Evolutionary conservation across 2,797 vertebrate genomes (phyloP).

Genomic region (Argyrosomus regius): DNA sequence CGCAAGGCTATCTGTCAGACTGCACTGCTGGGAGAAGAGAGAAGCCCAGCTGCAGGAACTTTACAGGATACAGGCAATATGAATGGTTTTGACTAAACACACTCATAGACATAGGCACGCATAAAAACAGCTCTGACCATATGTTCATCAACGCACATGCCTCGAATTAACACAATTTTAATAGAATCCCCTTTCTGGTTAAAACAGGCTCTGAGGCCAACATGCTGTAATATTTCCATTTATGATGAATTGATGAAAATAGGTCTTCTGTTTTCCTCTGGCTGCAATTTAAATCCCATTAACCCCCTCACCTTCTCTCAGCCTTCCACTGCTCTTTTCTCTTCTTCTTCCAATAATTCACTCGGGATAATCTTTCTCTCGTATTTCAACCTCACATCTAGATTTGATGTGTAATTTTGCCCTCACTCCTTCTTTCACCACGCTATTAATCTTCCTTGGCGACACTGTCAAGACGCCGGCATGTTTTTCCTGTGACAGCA

Average conservation of each 20-base stretch:
- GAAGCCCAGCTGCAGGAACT: slow-evolving; percentile 64
- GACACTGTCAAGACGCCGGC: slow-evolving; percentile 62
- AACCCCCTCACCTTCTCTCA: slow-evolving; percentile 54
- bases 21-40: slow-evolving; percentile 24
- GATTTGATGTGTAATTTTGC: slow-evolving; percentile 49
- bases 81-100: slow-evolving; percentile 38
- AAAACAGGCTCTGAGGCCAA: slow-evolving; percentile 32
- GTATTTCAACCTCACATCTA: slow-evolving; percentile 46
- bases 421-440: slow-evolving; percentile 36
- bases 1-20: slow-evolving; percentile 66
- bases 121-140: slow-evolving; percentile 16
- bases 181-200: slow-evolving; percentile 37
- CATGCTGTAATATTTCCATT: slow-evolving; percentile 57
- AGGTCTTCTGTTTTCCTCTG: slow-evolving; percentile 52
- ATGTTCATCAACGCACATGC: slow-evolving; percentile 30
- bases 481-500: slow-evolving; percentile 73
- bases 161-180: slow-evolving; percentile 45
- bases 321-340: slow-evolving; percentile 27
- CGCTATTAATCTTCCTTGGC: slow-evolving; percentile 70
- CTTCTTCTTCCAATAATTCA: slow-evolving; percentile 48
- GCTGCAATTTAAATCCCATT: slow-evolving; percentile 72
- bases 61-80: slow-evolving; percentile 44
- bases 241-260: slow-evolving; percentile 60
- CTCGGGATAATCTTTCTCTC: slow-evolving; percentile 39
- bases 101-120: slow-evolving; percentile 20